phyloP scores from a whole-genome alignment of 2,888 invertebrate genomes.

The Eupithecia dodoneata region DNA sequence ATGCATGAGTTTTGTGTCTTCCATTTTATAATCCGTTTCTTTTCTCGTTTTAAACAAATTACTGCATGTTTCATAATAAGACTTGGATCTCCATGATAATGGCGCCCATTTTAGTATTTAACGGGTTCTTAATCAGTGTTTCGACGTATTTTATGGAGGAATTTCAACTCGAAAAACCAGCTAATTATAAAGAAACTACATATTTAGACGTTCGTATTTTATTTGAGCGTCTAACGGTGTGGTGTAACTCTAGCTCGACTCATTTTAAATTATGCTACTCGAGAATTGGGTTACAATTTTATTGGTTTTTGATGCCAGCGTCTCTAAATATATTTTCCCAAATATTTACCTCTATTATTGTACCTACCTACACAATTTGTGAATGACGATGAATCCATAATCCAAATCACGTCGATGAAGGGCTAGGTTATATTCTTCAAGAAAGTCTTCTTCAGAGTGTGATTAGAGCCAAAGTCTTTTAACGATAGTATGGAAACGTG shows the following conservation, averaged over 20 bases:
- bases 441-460: neutral
- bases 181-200: slow-evolving; percentile 42
- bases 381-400: neutral
- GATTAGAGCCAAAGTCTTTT: too few relatives aligned
- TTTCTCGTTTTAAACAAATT: slow-evolving; percentile 17
- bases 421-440: neutral
- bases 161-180: slow-evolving; percentile 42
- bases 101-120: slow-evolving; percentile 38
- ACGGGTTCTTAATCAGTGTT: slow-evolving; percentile 44
- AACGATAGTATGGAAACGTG: too few relatives aligned
- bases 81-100: slow-evolving; percentile 38
- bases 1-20: neutral
- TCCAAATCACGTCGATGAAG: neutral
- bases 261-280: slow-evolving; percentile 20
- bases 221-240: slow-evolving; percentile 34
- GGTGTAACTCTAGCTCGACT: slow-evolving; percentile 13
- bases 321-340: neutral
- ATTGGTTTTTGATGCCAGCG: neutral
- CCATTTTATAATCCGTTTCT: slow-evolving; percentile 8
- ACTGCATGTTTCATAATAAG: slow-evolving; percentile 22
- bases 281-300: slow-evolving; percentile 16
- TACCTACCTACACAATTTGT: neutral
- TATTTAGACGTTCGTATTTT: slow-evolving; percentile 33
- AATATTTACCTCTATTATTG: neutral
- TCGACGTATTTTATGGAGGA: slow-evolving; percentile 41